phyloP scores from a whole-genome alignment of 2,888 invertebrate genomes.

The Amblyteles armatorius region DNA sequence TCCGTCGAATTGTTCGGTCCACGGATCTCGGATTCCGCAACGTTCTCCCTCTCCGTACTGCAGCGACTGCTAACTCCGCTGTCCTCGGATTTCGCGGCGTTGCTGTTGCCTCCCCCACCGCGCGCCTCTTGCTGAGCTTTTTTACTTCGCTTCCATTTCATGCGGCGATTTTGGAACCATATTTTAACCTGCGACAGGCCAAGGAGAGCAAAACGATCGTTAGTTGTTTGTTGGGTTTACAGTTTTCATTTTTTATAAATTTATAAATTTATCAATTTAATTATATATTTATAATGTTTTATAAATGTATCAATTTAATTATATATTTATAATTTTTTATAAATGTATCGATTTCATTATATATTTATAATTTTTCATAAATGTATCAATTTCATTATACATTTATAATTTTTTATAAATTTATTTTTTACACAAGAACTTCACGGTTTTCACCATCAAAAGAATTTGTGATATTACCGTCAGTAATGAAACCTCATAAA shows the following conservation, averaged over 20 bases:
- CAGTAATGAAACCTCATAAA: too few species aligned
- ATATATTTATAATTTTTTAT: neutral
- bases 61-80: slow-evolving; percentile 57
- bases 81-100: slow-evolving; percentile 73
- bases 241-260: neutral
- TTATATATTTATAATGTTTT: too few species aligned
- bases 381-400: neutral
- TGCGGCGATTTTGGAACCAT: slow-evolving; percentile 99
- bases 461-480: too few species aligned
- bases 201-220: slow-evolving; percentile 61
- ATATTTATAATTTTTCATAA: too few species aligned
- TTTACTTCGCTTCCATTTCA: slow-evolving; percentile 99
- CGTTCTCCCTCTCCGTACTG: slow-evolving; percentile 56
- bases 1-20: slow-evolving; percentile 68
- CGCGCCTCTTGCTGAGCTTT: slow-evolving; percentile 95
- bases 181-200: slow-evolving; percentile 93
- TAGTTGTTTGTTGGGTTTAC: neutral
- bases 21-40: slow-evolving; percentile 52
- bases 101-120: slow-evolving; percentile 66
- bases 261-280: neutral
- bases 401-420: too few species aligned
- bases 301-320: too few species aligned
- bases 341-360: too few species aligned
- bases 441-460: too few species aligned
- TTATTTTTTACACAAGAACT: too few species aligned